Evolutionary conservation across 2,113 vertebrate genomes (phyloP).

Genomic region (Callionymus lyra): DNA sequence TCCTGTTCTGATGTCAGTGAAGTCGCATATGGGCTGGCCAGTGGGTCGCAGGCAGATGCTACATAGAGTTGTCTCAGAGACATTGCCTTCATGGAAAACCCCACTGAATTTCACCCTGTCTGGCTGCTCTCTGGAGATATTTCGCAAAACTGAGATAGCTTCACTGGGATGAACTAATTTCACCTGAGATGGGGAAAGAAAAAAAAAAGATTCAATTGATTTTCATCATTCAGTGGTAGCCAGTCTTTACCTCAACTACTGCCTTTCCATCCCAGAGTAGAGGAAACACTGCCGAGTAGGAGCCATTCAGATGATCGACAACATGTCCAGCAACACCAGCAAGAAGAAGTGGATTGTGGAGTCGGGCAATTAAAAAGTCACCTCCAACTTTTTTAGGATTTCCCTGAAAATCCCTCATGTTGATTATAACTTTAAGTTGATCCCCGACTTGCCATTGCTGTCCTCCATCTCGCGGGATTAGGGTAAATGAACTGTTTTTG

Average conservation of each 20-base stretch:
- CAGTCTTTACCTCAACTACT: constrained; percentile 66
- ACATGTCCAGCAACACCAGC: constrained; percentile 79
- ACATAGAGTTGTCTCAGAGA: constrained; percentile 76
- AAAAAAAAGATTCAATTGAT: too few relatives aligned
- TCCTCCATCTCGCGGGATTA: constrained; percentile 46
- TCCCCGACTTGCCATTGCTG: constrained; percentile 69
- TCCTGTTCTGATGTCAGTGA: constrained; percentile 78
- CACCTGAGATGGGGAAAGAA: constrained; percentile 16
- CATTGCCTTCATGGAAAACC: constrained; percentile 71
- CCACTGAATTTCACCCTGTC: constrained; percentile 82
- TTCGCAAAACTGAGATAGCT: constrained; percentile 73
- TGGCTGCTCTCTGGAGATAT: constrained; percentile 72
- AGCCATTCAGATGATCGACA: constrained; percentile 76
- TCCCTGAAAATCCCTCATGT: constrained; percentile 73
- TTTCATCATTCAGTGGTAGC: too few relatives aligned
- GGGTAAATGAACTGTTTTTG: constrained; percentile 71
- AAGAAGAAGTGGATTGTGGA: constrained; percentile 69
- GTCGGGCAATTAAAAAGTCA: constrained; percentile 76
- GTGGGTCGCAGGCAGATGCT: constrained; percentile 72
- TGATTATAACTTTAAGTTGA: constrained; percentile 73
- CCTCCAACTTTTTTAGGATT: constrained; percentile 77
- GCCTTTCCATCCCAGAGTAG: constrained; percentile 80
- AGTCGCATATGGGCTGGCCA: constrained; percentile 75
- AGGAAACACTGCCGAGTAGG: constrained; percentile 77
- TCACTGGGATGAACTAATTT: constrained; percentile 83